Base-by-base conservation (phyloP, 37 sponge, comb jelly and placozoan genomes). In the Eunapius fragilis region DNA sequence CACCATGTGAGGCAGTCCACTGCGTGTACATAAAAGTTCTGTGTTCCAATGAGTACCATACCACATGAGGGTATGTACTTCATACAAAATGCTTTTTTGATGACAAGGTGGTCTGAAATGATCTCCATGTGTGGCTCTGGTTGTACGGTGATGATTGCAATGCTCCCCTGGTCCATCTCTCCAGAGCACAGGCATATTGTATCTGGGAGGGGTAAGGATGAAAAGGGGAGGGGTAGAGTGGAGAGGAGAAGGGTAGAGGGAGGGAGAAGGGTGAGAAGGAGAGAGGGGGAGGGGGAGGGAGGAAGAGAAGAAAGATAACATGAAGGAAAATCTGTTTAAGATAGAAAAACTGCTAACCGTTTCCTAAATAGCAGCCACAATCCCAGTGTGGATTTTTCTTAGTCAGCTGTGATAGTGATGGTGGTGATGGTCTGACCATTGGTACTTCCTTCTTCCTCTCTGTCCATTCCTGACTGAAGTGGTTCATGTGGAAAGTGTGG, bases 171-270 rank as follows among this genome's bases (percentile, higher is more conserved):
- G 71, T 81, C 68, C 12, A 73, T 33, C 23, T 90, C 90, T 27
- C 82, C 81, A 33, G 82, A 74, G 47, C 82, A 86, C 10, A 93
- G 84, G 87, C 93, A 93, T 49, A 89, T 84, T 87, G 83, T 87
- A 72, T 78, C 78, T 27, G 58, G 58, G 47, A 45, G 9, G 47
- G 47, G 47, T 11, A 45, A 45, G 47, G 47, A 45, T 45, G 4
- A 11, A 17, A 58, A 58, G 58, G 58, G 58, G 22, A 2, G 58
- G 7, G 22, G 6, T 4, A 1, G 58, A 13, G 22, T 12, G 58
- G 58, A 58, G 22, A 17, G 58, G 47, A 45, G 47, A 45, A 45
- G 47, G 47, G 47, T 11, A 58, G 58, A 19, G 58, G 58, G 14
- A 11, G 58, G 58, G 58, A 58, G 58, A 4, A 58, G 58, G 58